Evolutionary conservation across 2,888 invertebrate genomes (phyloP), one percentile per base, ranked within the genome.

Genomic region (Octodonta nipae): DNA sequence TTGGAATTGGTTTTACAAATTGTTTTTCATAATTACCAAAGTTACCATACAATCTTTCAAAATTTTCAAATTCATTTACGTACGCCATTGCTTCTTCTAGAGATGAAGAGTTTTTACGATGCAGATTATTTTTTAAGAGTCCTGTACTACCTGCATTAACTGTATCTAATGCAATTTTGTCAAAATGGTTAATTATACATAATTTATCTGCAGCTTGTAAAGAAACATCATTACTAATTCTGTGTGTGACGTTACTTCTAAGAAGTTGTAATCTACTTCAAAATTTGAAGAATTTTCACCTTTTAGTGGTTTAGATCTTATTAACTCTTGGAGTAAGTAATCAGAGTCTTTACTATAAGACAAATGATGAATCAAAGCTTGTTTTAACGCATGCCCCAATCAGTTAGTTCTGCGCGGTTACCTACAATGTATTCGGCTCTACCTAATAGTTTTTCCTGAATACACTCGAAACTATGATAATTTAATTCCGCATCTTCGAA

Each of bases 401-500:
- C n/a, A n/a, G 26, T 17, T 5, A 35, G 11, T 28, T 34, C 34
- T 4, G 14, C 10, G 24, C 37, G 26, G 15, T 29, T 32, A 12
- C 33, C 34, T 12, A 35, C 34, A n/a, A 37, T 37, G 4, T 26
- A 26, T 16, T 34, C 32, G 2, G 34, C 32, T 15, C 16, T 24
- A n/a, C 28, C 29, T 8, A 10, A 13, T 16, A 35, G 26, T 29
- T 38, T 32, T 35, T 38, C 30, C 11, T 35, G 28, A 7, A 35
- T 28, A 32, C 28, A 38, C 16, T 35, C 31, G 20, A 35, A 32
- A 20, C 33, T 13, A 11, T 35, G 35, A 15, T 10, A 5, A 16
- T 35, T 32, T 13, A 15, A 15, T 8, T 5, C 17, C 6, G 5
- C 8, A 17, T 17, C 17, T 6, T 17, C 8, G 8, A 17, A 22